Evolutionary conservation across 2,113 vertebrate genomes (phyloP).

Genomic region (Phrynosoma blainvillii): DNA sequence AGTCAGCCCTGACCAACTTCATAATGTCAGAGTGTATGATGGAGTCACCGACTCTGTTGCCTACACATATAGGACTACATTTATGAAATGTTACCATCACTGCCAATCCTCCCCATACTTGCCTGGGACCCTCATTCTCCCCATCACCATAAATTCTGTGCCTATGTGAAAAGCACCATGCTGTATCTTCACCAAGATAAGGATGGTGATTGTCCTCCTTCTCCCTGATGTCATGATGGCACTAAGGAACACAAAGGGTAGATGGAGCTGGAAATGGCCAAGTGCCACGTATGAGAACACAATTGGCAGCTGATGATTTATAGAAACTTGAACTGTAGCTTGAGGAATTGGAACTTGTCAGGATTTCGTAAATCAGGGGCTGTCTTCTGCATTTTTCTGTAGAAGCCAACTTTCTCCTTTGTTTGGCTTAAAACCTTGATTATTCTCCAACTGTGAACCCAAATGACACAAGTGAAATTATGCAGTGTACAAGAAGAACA

Average conservation of each 20-base stretch:
- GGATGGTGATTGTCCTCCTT: background rate
- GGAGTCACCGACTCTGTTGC: background rate
- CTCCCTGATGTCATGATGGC: slow-evolving; percentile 22
- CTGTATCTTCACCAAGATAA: background rate
- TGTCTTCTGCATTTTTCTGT: slow-evolving; percentile 9
- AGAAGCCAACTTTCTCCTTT: slow-evolving; percentile 1
- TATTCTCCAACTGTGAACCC: slow-evolving; percentile 6
- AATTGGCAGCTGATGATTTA: slow-evolving; percentile 14
- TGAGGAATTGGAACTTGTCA: slow-evolving; percentile 13
- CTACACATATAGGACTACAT: background rate
- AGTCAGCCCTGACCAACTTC: background rate
- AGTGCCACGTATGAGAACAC: slow-evolving; percentile 16
- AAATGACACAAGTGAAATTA: background rate
- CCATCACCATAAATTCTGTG: background rate
- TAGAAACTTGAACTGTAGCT: slow-evolving; percentile 26
- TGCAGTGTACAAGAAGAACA: background rate
- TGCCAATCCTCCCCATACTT: background rate
- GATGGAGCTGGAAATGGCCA: slow-evolving; percentile 15
- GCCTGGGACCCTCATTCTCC: background rate
- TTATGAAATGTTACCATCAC: background rate
- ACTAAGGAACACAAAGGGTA: slow-evolving; percentile 6
- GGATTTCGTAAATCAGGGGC: background rate
- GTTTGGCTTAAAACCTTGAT: background rate
- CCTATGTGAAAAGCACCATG: background rate
- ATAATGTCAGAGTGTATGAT: background rate